phyloP scores from a whole-genome alignment of 2,888 invertebrate genomes.

The Polyommatus icarus region DNA sequence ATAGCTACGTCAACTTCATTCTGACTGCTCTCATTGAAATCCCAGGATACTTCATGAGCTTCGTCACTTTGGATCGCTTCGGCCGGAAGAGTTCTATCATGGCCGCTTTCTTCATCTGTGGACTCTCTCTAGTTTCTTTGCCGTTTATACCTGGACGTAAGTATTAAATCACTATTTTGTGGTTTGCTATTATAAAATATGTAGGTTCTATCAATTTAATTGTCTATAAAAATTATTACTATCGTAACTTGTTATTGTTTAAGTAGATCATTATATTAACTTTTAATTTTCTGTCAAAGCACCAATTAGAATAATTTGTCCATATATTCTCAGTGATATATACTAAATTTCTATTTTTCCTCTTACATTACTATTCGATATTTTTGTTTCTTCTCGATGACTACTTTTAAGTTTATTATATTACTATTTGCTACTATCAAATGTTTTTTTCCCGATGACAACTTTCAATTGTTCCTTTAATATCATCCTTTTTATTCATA shows the following conservation, averaged over 20 bases:
- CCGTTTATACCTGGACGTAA: slow-evolving; percentile 80
- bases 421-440: too few species aligned
- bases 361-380: too few species aligned
- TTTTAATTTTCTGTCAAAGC: not conserved
- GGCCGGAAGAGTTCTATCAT: slow-evolving; percentile 81
- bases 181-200: not conserved
- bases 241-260: not conserved
- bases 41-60: slow-evolving; percentile 82
- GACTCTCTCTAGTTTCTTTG: slow-evolving; percentile 75
- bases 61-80: slow-evolving; percentile 78
- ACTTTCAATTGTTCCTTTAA: too few species aligned
- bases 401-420: too few species aligned
- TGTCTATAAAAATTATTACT: not conserved
- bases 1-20: slow-evolving; percentile 89
- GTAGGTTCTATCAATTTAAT: too few species aligned
- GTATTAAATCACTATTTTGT: slow-evolving; percentile 38
- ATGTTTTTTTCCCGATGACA: too few species aligned
- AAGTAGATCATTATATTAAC: not conserved
- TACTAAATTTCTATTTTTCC: too few species aligned
- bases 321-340: too few species aligned
- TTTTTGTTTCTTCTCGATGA: too few species aligned
- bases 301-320: not conserved
- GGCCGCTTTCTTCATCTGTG: slow-evolving; percentile 80
- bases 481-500: not conserved
- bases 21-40: slow-evolving; percentile 83